These are phyloP conservation scores for Pristionchus mayeri DNA, from an alignment of 2,888 invertebrate species.

Conservation along the genomic window DNA sequence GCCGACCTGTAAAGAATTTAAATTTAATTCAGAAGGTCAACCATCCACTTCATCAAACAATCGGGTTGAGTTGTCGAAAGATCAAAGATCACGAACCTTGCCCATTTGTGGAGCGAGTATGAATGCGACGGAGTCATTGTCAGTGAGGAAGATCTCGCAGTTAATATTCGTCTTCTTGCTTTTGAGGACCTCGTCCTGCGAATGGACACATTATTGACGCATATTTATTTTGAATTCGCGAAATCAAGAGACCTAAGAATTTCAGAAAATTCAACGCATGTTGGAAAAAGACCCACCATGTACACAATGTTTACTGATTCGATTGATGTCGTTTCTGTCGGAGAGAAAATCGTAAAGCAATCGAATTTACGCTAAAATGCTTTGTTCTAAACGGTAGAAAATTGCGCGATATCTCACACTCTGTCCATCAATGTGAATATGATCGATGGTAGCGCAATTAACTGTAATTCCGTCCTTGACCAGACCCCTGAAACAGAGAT, in stretches of 20 bases:
- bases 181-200: not conserved
- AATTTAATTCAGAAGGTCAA: not conserved
- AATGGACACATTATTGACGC: too few relatives aligned
- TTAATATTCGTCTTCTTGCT: not conserved
- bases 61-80: too few relatives aligned
- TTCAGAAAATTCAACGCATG: too few relatives aligned
- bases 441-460: not conserved
- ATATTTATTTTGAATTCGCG: too few relatives aligned
- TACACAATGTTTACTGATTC: not conserved
- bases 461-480: too few relatives aligned
- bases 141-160: not conserved
- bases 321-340: not conserved
- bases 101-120: not conserved
- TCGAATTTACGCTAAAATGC: not conserved
- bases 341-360: not conserved
- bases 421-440: not conserved
- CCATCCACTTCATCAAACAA: too few relatives aligned
- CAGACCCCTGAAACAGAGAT: too few relatives aligned
- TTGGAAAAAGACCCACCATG: not conserved
- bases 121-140: not conserved
- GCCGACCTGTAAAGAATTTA: constrained; percentile 18
- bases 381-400: not conserved
- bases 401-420: not conserved
- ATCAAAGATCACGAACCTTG: not conserved
- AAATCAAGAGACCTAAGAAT: too few relatives aligned